Conservation (phyloP, 2,888 invertebrate genomes). For the Brenthis daphne region DNA sequence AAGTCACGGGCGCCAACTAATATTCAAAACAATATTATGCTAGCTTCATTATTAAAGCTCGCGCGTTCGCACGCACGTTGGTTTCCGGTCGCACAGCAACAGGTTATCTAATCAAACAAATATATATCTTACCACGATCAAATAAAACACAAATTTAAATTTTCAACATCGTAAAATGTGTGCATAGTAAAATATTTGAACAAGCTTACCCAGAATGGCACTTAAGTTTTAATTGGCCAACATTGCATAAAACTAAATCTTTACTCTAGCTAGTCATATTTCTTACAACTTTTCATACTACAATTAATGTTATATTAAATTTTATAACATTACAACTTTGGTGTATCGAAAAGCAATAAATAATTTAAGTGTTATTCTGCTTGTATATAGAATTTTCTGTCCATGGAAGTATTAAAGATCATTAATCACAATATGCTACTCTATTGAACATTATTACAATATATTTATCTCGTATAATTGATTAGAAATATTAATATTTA, state of each 20-base stretch:
- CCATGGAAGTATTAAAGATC: too few species aligned
- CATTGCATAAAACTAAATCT: constrained; percentile 42
- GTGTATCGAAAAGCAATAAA: too few species aligned
- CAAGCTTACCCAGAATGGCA: constrained; percentile 43
- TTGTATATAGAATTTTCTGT: too few species aligned
- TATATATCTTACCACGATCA: constrained; percentile 44
- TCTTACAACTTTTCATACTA: not conserved
- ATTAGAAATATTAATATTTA: too few species aligned
- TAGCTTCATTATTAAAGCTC: constrained; percentile 54
- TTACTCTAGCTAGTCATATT: constrained; percentile 15
- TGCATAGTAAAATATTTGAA: constrained; percentile 44
- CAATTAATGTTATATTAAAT: constrained; percentile 1
- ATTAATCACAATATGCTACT: too few species aligned
- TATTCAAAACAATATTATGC: constrained; percentile 39
- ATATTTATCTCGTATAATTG: too few species aligned
- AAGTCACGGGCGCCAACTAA: constrained; percentile 38
- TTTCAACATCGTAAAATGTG: constrained; percentile 23
- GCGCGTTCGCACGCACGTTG: constrained; percentile 54
- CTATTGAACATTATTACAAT: too few species aligned
- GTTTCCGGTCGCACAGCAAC: constrained; percentile 53
- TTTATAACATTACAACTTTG: not conserved
- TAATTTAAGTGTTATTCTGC: too few species aligned
- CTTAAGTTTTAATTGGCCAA: constrained; percentile 68
- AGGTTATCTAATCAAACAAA: constrained; percentile 36
- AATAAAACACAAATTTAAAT: constrained; percentile 46